Evolutionary conservation across 1,140 invertebrate genomes (phyloP).

Genomic region (Drosophila sp.): DNA sequence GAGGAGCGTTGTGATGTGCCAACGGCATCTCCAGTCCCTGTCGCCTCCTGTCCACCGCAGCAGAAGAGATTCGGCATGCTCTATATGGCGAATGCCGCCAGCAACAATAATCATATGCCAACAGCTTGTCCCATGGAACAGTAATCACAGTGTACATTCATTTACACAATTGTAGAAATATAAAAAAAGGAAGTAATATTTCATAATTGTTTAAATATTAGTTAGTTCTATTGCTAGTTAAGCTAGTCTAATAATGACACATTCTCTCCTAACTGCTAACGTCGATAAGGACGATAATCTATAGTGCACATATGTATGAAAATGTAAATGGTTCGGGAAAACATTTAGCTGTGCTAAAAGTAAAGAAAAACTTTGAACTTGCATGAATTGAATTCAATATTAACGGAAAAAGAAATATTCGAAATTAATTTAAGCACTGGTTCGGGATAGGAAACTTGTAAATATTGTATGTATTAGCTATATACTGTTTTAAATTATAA

Average conservation of each 20-base stretch:
- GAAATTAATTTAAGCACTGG: conserved; percentile 9
- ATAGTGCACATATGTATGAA: conserved; percentile 1
- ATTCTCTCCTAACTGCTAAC: conserved; percentile 9
- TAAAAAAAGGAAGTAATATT: background rate
- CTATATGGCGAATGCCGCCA: conserved; percentile 55
- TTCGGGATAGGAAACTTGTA: conserved; percentile 6
- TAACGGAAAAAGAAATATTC: conserved; percentile 21
- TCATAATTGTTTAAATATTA: conserved; percentile 17
- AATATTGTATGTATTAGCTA: conserved; percentile 16
- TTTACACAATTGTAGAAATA: background rate
- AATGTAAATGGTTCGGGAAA: conserved; percentile 70
- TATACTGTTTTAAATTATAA: conserved; percentile 20
- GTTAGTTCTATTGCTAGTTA: conserved; percentile 56
- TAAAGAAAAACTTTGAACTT: conserved; percentile 29
- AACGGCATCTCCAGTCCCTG: conserved; percentile 27
- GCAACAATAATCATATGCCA: conserved; percentile 56
- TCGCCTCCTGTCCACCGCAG: conserved; percentile 72
- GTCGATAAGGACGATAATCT: conserved; percentile 11
- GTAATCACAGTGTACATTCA: conserved; percentile 30
- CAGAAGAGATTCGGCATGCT: conserved; percentile 75
- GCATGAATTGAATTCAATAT: conserved; percentile 49
- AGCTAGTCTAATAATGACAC: conserved; percentile 16
- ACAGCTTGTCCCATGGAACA: conserved; percentile 80
- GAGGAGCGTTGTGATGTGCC: conserved; percentile 76
- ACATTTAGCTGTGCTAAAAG: conserved; percentile 73